Base-by-base conservation (phyloP, 1,140 invertebrate genomes). In the Drosophila nigromelanica region DNA sequence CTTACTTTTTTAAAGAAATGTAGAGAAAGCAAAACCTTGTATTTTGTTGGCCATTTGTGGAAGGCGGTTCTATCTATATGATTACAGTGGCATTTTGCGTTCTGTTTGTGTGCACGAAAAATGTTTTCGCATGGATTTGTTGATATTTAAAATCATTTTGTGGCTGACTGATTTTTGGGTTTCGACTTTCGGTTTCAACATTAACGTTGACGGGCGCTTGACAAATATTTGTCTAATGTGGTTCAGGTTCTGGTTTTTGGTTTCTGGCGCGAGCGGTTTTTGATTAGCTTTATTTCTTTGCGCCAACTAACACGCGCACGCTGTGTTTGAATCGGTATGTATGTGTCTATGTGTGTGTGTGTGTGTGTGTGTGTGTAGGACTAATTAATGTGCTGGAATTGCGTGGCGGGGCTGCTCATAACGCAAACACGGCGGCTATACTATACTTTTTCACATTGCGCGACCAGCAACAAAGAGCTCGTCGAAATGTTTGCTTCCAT, bases 241-340 rank as follows among this genome's bases (percentile, higher is more conserved):
- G 83, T 86, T 78, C 75, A 62, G 83, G 72, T 76, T 70, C 56
- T 59, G 82, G 67, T 73, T 87, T 68, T 61, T 48, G 66, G 71
- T 63, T 52, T 75, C 66, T 68, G 73, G 73, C 45, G 76, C 78
- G 76, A 83, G 79, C 76, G 83, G 79, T 89, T 87, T 87, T 87
- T 87, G 83, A 87, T 89, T 87, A 87, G 83, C 83, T 89, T 87
- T 87, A 87, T 87, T 87, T 80, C 83, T 83, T 77, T 87, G 83
- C 72, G 79, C 79, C 61, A 60, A 48, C 27, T 39, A 48, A 54
- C 54, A 55, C 42, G 52, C 48, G 24, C 21, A 12, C 7, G 18
- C 40, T 55, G 21, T 50, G 42, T 42, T 50, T 68, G 33, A 39
- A 27, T 43, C 24, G 42, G 47, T 48, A 8, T 33, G 6, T 8